Base-by-base conservation (phyloP, 2,888 invertebrate species). In the Drosophila borborema region DNA sequence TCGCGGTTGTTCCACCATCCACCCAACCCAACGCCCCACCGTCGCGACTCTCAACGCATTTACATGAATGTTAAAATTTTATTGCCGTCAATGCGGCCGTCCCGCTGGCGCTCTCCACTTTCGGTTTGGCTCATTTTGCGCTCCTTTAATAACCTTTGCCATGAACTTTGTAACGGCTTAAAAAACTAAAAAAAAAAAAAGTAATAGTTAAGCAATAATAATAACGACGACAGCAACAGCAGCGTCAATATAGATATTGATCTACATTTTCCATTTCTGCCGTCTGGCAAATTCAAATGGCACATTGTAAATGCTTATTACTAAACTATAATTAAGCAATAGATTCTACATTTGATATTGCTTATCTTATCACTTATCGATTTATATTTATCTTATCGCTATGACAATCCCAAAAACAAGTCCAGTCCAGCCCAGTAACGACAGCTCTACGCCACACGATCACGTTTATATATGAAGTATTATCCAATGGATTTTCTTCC, bases 91-190 rank as follows among this genome's bases (percentile, higher is more conserved):
- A 5, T 36, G 49, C 49, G 49, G 31, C 58, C 49, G 49, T n/a
- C 58, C 34, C 36, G 9, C 45, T 16, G 38, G 18, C 56, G 31
- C 8, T n/a, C 23, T 59, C 23, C 46, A 36, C 36, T 16, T 28
- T 40, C 18, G 4, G 14, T 16, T 20, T 40, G 20, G 18, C 38
- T 48, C 48, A 28, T 38, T 38, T 46, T 48, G 20, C 28, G 46
- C 56, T 67, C 40, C 66, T 55, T 69, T 56, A 48, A 68, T 69
- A 58, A 70, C 67, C 58, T 70, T 70, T 67, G 67, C 67, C 67
- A 56, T 70, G 67, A 67, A 67, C 67, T 70, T 69, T 69, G 70
- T 67, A 55, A 54, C 68, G 45, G 23, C 23, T 68, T 54, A 18
- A 55, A 66, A 53, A 34, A 20, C 28, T 53, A n/a, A 53, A 65